Percentiles rank a stretch among this genome's conserved stretches.
phyloP scores from a whole-genome alignment of 2,113 vertebrate species.

The Merops nubicus region DNA sequence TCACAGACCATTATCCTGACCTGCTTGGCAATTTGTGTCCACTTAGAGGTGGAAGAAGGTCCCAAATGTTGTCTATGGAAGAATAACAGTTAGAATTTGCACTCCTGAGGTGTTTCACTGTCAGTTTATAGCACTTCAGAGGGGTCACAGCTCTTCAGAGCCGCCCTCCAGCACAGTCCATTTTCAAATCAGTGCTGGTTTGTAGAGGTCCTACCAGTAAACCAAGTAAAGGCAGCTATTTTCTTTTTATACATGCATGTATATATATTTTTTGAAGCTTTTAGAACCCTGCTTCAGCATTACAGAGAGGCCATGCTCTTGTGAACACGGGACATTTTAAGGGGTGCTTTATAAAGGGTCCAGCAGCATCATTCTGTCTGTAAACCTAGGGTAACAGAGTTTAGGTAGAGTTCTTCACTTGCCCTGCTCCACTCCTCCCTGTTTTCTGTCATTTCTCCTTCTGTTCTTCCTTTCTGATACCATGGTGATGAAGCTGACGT shows the following conservation, averaged over 20 bases:
- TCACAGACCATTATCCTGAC: background rate
- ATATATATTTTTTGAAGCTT: background rate
- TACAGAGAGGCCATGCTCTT: background rate
- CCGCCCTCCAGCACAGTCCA: background rate
- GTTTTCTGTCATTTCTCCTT: slow-evolving; percentile 24
- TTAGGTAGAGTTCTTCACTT: background rate
- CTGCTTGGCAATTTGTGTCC: background rate
- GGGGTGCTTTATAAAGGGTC: background rate
- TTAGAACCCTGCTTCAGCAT: background rate
- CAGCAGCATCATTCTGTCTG: background rate
- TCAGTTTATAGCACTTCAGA: background rate
- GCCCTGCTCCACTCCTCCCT: background rate
- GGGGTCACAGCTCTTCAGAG: background rate
- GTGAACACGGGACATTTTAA: background rate
- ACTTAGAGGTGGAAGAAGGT: background rate
- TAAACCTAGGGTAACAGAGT: background rate
- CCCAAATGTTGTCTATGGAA: background rate
- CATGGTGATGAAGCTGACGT: slow-evolving; percentile 57
- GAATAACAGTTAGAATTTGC: background rate
- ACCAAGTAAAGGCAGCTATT: background rate
- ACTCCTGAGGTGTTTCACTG: background rate
- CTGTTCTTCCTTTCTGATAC: slow-evolving; percentile 38
- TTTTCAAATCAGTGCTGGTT: background rate
- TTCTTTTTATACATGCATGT: background rate
- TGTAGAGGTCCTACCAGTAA: background rate